Conservation (phyloP, 2,113 vertebrate genomes). For the Cebus imitator region DNA sequence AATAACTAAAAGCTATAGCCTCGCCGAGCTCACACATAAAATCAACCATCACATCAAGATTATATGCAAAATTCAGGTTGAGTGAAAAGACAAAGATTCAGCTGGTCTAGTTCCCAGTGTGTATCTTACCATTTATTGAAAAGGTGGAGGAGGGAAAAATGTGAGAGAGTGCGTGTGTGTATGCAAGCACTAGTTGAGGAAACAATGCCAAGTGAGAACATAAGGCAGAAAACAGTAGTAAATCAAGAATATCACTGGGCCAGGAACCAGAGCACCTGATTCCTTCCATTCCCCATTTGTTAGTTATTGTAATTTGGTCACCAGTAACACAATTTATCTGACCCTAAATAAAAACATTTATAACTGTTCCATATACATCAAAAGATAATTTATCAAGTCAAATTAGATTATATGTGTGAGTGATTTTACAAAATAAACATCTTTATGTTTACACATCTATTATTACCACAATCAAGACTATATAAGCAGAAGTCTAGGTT, state of each 20-base stretch:
- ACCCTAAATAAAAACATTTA: background rate
- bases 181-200: background rate
- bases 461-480: background rate
- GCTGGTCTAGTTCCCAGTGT: background rate
- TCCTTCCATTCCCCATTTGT: background rate
- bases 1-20: background rate
- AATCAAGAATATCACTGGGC: background rate
- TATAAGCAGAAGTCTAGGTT: background rate
- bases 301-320: background rate
- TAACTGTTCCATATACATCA: background rate
- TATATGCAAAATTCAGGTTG: background rate
- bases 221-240: background rate
- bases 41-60: background rate
- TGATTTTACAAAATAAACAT: background rate
- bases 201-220: background rate
- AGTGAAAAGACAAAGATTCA: background rate
- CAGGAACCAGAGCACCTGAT: background rate
- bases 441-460: background rate
- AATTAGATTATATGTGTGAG: background rate
- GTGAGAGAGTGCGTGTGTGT: background rate
- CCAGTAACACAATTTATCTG: background rate
- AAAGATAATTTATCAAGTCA: slow-evolving; percentile 2
- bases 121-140: background rate
- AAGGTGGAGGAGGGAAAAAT: background rate
- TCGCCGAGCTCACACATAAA: background rate